Percentiles rank a stretch among this genome's conserved stretches.
Evolutionary conservation across 2,797 vertebrate species (phyloP).

Genomic region (Coccyzus lansbergi): DNA sequence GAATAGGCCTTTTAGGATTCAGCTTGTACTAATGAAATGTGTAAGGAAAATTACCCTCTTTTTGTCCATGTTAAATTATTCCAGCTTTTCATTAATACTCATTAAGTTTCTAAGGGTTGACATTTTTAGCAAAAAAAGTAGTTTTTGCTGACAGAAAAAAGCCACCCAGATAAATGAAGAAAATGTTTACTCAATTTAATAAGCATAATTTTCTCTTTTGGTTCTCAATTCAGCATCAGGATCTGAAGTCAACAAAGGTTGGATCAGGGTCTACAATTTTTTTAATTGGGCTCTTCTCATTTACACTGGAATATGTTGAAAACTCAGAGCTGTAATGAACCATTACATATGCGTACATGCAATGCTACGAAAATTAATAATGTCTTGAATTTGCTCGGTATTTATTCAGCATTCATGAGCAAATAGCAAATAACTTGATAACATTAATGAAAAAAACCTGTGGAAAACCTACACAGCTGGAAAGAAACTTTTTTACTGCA

Average conservation of each 20-base stretch:
- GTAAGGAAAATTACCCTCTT: conserved; percentile 11
- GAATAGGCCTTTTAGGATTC: conserved; percentile 38
- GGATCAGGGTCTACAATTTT: conserved; percentile 19
- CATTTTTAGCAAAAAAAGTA: conserved; percentile 33
- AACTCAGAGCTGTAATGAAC: conserved; percentile 32
- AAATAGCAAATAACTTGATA: conserved; percentile 62
- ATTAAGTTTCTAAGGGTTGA: conserved; percentile 45
- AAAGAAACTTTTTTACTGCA: neutral
- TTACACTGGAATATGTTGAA: conserved; percentile 5
- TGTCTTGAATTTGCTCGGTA: neutral
- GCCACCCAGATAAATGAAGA: conserved; percentile 27
- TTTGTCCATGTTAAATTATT: conserved; percentile 29
- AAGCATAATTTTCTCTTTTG: conserved; percentile 49
- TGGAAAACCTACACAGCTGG: conserved; percentile 30
- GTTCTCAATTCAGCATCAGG: conserved; percentile 27
- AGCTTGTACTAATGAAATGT: neutral
- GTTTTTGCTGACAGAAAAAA: conserved; percentile 45
- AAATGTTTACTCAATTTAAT: conserved; percentile 62
- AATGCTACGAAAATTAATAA: conserved; percentile 25
- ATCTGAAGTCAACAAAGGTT: conserved; percentile 51
- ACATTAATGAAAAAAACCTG: conserved; percentile 1
- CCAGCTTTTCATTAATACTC: conserved; percentile 54
- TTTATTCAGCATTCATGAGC: conserved; percentile 41
- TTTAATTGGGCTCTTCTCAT: conserved; percentile 47
- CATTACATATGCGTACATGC: neutral